These are phyloP conservation scores for Syrmaticus mikado DNA, from an alignment of 2,113 vertebrate species.

Conservation along the genomic window DNA sequence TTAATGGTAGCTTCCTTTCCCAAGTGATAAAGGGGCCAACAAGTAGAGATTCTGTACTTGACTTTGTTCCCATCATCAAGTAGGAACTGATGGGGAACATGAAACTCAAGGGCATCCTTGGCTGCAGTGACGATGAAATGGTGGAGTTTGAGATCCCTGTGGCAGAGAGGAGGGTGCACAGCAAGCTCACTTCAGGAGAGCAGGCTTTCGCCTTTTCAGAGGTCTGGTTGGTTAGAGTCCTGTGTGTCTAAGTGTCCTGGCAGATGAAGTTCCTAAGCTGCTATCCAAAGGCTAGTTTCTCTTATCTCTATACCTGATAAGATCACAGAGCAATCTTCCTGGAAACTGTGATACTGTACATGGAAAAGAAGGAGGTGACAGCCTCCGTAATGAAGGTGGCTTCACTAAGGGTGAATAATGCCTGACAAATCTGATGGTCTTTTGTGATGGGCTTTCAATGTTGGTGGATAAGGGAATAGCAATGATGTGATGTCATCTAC, in stretches of 20 bases:
- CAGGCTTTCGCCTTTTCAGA: neutral
- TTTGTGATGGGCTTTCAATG: neutral
- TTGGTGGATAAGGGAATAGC: neutral
- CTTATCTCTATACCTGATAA: neutral
- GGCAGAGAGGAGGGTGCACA: neutral
- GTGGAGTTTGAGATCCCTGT: neutral
- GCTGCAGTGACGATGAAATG: neutral
- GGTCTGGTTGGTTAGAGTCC: neutral
- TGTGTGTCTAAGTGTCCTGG: neutral
- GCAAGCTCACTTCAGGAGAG: neutral
- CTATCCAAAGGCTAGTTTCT: neutral
- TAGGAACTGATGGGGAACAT: neutral
- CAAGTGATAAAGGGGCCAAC: neutral
- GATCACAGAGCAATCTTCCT: neutral
- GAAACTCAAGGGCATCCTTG: neutral
- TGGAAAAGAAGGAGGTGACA: neutral
- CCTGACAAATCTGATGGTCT: neutral
- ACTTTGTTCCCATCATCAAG: neutral
- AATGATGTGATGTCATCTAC: neutral
- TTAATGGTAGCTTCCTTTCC: neutral
- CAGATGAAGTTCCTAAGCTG: neutral
- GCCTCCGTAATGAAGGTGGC: neutral
- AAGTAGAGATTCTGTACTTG: neutral
- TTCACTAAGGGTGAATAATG: neutral
- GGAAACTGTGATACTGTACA: neutral